Evolutionary conservation across 2,797 vertebrate species (phyloP), one percentile per base, ranked within the genome.

Genomic region (Apogon talboti): DNA sequence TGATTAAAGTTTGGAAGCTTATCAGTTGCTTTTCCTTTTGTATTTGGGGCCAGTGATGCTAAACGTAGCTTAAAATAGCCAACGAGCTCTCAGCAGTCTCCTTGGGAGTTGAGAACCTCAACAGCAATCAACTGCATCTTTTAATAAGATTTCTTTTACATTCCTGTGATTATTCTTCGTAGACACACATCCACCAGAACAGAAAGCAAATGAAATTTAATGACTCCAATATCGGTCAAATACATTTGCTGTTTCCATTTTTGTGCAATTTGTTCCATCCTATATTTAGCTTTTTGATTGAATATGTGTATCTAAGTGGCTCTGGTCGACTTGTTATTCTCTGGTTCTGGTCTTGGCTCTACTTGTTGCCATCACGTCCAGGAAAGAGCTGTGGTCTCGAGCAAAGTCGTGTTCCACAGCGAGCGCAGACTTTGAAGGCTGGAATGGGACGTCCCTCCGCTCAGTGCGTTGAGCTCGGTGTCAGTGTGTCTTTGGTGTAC

Each of bases 301-400:
- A 35, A 35, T 30, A 21, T 56, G 40, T 11, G 21, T 44, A 19
- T 33, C 21, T 30, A 56, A n/a, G 41, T 71, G 54, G 41, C 62
- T 48, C 21, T 48, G n/a, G 41, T 30, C 3, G 10, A 4, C 62
- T 76, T 77, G 62, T 73, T 67, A 50, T 66, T 59, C 19, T 59
- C 41, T 61, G 43, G 28, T 53, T 69, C 28, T 41, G 4, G 40
- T 64, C 11, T 37, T 76, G 74, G 66, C 69, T 30, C 43, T 13
- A 37, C 51, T 46, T 56, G 56, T 58, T 76, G 48, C 73, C 64
- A 2, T 21, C 14, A 33, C 21, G 7, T 81, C 71, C 74, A 83
- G 83, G 79, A 84, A 84, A 83, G 63, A 67, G 45, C 56, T 76
- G 81, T 24, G 74, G 81, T 75, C 55, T 84, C 67, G 24, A 61